phyloP scores from a whole-genome alignment of 2,797 vertebrate species.

The Sebastes hubbsi region DNA sequence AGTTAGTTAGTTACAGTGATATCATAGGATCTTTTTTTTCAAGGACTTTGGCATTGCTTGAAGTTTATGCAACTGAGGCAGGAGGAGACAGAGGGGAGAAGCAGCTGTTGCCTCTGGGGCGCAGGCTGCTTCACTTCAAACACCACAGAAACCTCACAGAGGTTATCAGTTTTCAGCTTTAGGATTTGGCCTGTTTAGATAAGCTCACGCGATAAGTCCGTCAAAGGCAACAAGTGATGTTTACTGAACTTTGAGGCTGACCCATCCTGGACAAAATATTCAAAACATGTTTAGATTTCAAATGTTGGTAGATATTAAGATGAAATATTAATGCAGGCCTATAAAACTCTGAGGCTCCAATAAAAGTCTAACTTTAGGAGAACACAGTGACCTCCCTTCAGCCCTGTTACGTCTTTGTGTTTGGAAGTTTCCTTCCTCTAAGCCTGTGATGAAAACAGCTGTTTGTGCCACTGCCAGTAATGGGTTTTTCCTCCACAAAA shows the following conservation, averaged over 20 bases:
- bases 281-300: neutral
- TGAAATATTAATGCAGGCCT: neutral
- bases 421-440: slow-evolving; percentile 66
- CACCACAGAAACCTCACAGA: slow-evolving; percentile 21
- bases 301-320: neutral
- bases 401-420: slow-evolving; percentile 36
- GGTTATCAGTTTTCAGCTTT: slow-evolving; percentile 46
- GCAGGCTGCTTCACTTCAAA: slow-evolving; percentile 49
- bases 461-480: slow-evolving; percentile 52
- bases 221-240: slow-evolving; percentile 1
- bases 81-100: slow-evolving; percentile 26
- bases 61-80: neutral
- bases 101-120: slow-evolving; percentile 67
- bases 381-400: neutral
- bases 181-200: slow-evolving; percentile 49
- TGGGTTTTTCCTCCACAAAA: slow-evolving; percentile 40
- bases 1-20: neutral
- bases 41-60: neutral
- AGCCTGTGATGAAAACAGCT: slow-evolving; percentile 58
- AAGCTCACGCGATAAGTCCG: slow-evolving; percentile 17
- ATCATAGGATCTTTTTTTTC: neutral
- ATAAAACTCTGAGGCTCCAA: neutral
- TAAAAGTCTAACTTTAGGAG: neutral
- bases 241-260: neutral
- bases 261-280: neutral